phyloP scores from a whole-genome alignment of 2,888 invertebrate genomes.

The Baccha elongata region DNA sequence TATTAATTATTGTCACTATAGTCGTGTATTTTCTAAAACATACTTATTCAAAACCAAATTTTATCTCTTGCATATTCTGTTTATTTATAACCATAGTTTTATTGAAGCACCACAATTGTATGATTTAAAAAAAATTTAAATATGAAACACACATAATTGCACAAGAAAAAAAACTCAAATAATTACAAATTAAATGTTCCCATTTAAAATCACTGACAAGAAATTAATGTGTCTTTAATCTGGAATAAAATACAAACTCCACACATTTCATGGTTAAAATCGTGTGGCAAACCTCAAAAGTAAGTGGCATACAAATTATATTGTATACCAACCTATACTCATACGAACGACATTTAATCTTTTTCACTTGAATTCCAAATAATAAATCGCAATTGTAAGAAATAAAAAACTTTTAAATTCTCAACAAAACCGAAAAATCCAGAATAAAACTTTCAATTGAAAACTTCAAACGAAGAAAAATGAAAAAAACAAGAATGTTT shows the following conservation, averaged over 20 bases:
- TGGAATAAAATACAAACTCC: background rate
- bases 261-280: conserved; percentile 1
- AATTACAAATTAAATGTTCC: conserved; percentile 3
- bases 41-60: no score
- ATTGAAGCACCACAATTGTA: no score
- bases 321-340: conserved; percentile 6
- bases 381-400: conserved; percentile 16
- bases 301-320: conserved; percentile 16
- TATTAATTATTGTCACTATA: no score
- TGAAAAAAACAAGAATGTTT: conserved; percentile 3
- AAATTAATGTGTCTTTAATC: conserved; percentile 24
- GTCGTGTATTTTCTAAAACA: no score
- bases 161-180: no score
- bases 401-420: conserved; percentile 35
- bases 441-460: conserved; percentile 57
- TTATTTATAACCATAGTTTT: no score
- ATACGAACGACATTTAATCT: conserved; percentile 38
- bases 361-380: conserved; percentile 28
- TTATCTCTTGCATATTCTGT: no score
- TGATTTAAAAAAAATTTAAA: no score
- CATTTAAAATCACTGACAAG: background rate
- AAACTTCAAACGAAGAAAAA: conserved; percentile 27
- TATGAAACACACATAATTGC: no score
- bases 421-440: conserved; percentile 44
- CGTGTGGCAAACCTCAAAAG: conserved; percentile 28